Conservation (phyloP, 1,140 invertebrate genomes). For the Thalassaphorura encarpata region DNA sequence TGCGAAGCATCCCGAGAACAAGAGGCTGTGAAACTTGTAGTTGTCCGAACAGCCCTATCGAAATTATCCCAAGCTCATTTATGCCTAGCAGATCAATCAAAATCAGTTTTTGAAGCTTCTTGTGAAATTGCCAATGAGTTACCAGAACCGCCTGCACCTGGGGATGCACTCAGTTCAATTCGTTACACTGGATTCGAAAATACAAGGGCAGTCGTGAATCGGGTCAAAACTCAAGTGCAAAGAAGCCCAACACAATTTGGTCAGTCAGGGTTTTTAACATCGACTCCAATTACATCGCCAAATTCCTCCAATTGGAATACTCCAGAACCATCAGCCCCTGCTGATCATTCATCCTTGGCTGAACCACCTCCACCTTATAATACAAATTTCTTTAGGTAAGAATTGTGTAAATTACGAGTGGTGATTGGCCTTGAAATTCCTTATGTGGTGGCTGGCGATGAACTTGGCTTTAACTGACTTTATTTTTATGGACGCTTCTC, state of each 20-base stretch:
- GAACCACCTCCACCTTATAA: constrained; percentile 32
- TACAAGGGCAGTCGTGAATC: constrained; percentile 37
- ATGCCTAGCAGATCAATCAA: constrained; percentile 41
- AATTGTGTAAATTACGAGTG: background rate
- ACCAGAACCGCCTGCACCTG: constrained; percentile 43
- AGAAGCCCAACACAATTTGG: background rate
- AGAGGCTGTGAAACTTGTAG: constrained; percentile 47
- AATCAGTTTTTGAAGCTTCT: constrained; percentile 44
- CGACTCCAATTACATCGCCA: constrained; percentile 20
- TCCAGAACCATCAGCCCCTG: constrained; percentile 9
- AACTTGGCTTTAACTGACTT: too few relatives aligned
- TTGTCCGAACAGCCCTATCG: constrained; percentile 44
- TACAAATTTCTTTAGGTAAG: constrained; percentile 23
- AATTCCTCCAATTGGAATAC: constrained; percentile 6
- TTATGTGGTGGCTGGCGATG: too few relatives aligned
- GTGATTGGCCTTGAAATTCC: too few relatives aligned
- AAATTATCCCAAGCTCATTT: constrained; percentile 45
- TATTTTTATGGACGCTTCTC: too few relatives aligned
- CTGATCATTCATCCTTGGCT: background rate
- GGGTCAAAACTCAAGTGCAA: constrained; percentile 37
- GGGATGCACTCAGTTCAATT: constrained; percentile 21
- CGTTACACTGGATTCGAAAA: constrained; percentile 35
- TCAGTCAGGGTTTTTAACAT: background rate
- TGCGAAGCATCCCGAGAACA: constrained; percentile 43
- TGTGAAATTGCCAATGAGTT: constrained; percentile 41